A percentile compares a stretch with the other conserved stretches of the same genome.
Conservation (phyloP, 2,888 invertebrate genomes). For the Eristalis tenax region DNA sequence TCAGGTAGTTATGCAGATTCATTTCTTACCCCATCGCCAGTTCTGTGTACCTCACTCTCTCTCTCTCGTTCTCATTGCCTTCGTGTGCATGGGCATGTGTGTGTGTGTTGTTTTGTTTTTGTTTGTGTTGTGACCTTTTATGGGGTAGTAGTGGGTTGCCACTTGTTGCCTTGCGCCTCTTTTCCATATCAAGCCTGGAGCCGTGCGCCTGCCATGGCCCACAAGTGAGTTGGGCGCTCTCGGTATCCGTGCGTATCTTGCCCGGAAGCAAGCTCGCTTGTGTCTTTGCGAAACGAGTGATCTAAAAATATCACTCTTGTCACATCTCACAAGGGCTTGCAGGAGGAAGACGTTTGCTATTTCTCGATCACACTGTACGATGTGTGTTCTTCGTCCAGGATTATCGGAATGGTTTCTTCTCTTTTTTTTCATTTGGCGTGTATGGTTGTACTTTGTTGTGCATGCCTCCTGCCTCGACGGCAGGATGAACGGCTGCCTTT, state of each 20-base stretch:
- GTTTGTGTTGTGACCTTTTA: conserved; percentile 60
- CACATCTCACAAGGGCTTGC: conserved; percentile 33
- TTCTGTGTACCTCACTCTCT: not conserved
- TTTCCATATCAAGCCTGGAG: not conserved
- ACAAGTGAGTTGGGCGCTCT: not conserved
- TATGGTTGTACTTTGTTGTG: not conserved
- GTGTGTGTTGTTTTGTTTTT: conserved; percentile 19
- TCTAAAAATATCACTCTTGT: not conserved
- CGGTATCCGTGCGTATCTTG: not conserved
- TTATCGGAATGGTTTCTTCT: conserved; percentile 41
- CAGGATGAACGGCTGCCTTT: not conserved
- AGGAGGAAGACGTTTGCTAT: conserved; percentile 16
- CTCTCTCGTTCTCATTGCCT: not conserved
- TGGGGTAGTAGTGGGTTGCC: conserved; percentile 39
- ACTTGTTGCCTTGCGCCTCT: conserved; percentile 49
- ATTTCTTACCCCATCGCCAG: not conserved
- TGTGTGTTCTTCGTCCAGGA: conserved; percentile 55
- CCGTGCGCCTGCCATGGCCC: not conserved
- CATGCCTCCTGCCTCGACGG: not conserved
- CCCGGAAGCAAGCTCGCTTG: not conserved
- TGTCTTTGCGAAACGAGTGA: not conserved
- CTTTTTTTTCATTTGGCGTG: not conserved
- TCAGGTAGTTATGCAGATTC: conserved; percentile 82
- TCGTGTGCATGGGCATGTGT: not conserved
- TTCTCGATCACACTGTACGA: not conserved